Conservation (phyloP, 2,888 invertebrate genomes). For the Mesodorylaimus sp. region DNA sequence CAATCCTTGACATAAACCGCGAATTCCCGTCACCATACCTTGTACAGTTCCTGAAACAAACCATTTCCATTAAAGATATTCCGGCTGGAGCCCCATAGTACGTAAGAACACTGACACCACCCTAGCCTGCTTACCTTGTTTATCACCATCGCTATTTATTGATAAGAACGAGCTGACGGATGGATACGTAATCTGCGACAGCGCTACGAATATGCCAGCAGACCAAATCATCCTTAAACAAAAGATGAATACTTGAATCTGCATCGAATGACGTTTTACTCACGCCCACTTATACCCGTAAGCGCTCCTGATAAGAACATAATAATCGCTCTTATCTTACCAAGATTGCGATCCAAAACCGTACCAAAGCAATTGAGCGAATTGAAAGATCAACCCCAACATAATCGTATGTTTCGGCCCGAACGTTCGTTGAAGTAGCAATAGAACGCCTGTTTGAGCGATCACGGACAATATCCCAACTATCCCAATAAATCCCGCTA, state of each 20-base stretch:
- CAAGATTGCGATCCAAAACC: conserved; percentile 44
- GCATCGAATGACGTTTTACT: too few species aligned
- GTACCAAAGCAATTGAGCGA: conserved; percentile 89
- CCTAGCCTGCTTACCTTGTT: conserved; percentile 50
- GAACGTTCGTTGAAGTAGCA: conserved; percentile 41
- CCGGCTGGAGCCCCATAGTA: not conserved
- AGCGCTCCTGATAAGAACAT: too few species aligned
- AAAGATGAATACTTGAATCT: too few species aligned
- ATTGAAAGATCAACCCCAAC: conserved; percentile 83
- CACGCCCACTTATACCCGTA: too few species aligned
- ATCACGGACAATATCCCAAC: conserved; percentile 87
- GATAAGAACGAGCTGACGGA: conserved; percentile 97
- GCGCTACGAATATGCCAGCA: conserved; percentile 81
- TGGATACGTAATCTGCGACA: conserved; percentile 91
- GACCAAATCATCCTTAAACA: conserved; percentile 87
- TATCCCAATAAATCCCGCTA: conserved; percentile 89
- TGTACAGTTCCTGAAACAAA: conserved; percentile 51
- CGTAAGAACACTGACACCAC: conserved; percentile 5
- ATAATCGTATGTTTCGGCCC: conserved; percentile 94
- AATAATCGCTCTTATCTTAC: too few species aligned
- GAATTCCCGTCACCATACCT: conserved; percentile 95
- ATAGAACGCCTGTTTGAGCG: conserved; percentile 49
- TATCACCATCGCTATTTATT: conserved; percentile 86
- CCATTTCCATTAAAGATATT: conserved; percentile 1
- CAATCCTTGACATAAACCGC: conserved; percentile 88